Evolutionary conservation across 2,797 vertebrate genomes (phyloP).

Genomic region (Sphenodon punctatus): DNA sequence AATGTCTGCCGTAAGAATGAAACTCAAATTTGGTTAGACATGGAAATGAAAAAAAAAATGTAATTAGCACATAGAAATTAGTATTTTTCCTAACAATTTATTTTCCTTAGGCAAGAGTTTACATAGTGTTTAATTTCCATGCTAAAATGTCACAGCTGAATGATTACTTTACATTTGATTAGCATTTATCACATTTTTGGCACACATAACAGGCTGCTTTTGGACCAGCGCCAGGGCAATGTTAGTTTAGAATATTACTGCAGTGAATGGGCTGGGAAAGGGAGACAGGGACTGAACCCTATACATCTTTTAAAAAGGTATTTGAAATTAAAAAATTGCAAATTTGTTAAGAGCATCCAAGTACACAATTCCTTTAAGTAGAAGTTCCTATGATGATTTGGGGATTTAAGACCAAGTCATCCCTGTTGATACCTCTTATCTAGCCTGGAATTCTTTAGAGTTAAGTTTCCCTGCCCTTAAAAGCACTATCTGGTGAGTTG

Average conservation of each 20-base stretch:
- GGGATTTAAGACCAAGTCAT: too few relatives aligned
- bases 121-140: slow-evolving; percentile 84
- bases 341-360: too few relatives aligned
- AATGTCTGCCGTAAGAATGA: slow-evolving; percentile 38
- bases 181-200: slow-evolving; percentile 84
- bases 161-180: slow-evolving; percentile 88
- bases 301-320: not conserved
- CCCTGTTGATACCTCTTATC: too few relatives aligned
- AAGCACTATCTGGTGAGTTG: not conserved
- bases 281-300: too few relatives aligned
- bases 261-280: not conserved
- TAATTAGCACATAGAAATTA: slow-evolving; percentile 87
- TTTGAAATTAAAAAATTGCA: too few relatives aligned
- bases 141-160: slow-evolving; percentile 88
- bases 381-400: too few relatives aligned
- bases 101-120: slow-evolving; percentile 75
- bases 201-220: not conserved
- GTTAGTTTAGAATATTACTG: slow-evolving; percentile 29
- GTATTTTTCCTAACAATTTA: slow-evolving; percentile 73
- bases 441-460: too few relatives aligned
- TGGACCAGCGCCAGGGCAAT: slow-evolving; percentile 24
- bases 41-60: slow-evolving; percentile 76
- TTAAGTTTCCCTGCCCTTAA: too few relatives aligned
- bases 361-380: too few relatives aligned
- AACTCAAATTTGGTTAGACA: slow-evolving; percentile 83